Conservation (phyloP, 2,888 invertebrate genomes). For the Parascotia fuliginaria region DNA sequence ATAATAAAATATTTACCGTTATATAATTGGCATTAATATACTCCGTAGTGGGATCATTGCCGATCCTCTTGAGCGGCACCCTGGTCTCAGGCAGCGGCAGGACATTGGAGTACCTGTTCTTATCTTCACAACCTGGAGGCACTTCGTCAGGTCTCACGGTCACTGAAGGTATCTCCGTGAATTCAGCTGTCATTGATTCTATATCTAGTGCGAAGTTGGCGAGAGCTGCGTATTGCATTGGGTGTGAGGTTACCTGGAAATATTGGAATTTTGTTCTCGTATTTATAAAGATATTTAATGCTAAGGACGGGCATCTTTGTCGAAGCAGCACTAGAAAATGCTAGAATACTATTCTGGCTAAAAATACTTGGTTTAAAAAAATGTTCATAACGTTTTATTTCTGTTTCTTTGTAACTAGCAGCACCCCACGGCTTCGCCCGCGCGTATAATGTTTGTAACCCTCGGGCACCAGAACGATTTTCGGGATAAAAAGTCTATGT, state of each 20-base stretch:
- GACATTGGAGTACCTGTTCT: slow-evolving; percentile 97
- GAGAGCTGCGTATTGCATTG: slow-evolving; percentile 92
- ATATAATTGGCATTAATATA: slow-evolving; percentile 98
- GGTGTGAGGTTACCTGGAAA: slow-evolving; percentile 88
- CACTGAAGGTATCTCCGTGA: slow-evolving; percentile 92
- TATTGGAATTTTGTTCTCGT: background rate
- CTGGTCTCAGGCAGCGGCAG: slow-evolving; percentile 96
- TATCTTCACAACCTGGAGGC: slow-evolving; percentile 94
- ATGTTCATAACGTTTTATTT: too few relatives aligned
- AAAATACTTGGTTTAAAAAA: too few relatives aligned
- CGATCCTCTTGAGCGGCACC: slow-evolving; percentile 90
- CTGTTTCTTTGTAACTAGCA: too few relatives aligned
- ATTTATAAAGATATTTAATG: too few relatives aligned
- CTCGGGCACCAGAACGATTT: too few relatives aligned
- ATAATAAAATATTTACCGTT: slow-evolving; percentile 90
- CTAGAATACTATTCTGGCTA: too few relatives aligned
- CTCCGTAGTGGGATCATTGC: slow-evolving; percentile 92
- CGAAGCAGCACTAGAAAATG: too few relatives aligned
- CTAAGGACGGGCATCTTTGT: too few relatives aligned
- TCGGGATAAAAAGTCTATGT: too few relatives aligned
- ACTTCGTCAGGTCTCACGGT: slow-evolving; percentile 92
- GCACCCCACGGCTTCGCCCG: too few relatives aligned
- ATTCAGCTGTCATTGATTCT: slow-evolving; percentile 92
- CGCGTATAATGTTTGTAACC: too few relatives aligned
- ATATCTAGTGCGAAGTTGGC: slow-evolving; percentile 90